Percentiles rank a stretch among this genome's conserved stretches.
Conservation (phyloP, 2,888 invertebrate species). For the Blomia tropicalis region DNA sequence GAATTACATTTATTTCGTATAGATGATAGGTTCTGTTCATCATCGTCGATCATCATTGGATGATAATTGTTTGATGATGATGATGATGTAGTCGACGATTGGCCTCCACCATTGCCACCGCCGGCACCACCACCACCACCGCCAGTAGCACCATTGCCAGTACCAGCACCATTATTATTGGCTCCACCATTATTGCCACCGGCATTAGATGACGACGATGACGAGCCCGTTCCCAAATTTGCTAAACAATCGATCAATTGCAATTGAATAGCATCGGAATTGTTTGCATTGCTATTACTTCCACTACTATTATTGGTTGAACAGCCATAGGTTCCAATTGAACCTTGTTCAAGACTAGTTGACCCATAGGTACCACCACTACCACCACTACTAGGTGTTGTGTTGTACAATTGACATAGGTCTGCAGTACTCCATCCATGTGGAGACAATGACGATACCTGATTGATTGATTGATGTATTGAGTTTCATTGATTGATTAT, state of each 20-base stretch:
- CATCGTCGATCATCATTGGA: neutral
- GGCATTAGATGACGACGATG: neutral
- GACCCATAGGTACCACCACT: neutral
- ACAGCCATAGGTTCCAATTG: neutral
- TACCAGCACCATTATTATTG: neutral
- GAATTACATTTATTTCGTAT: neutral
- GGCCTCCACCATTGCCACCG: neutral
- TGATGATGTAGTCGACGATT: no score
- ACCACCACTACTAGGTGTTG: neutral
- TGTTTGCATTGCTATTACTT: neutral
- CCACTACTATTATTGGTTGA: neutral
- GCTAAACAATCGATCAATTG: neutral
- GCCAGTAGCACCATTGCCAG: neutral
- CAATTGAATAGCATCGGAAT: neutral
- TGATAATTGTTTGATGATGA: no score
- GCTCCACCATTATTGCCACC: neutral
- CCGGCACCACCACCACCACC: neutral
- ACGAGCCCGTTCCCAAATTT: neutral
- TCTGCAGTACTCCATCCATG: neutral
- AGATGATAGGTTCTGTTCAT: neutral
- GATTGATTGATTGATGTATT: no score
- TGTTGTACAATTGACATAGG: neutral
- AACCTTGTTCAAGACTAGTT: neutral
- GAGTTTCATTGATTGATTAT: no score
- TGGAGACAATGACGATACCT: neutral